phyloP scores from a whole-genome alignment of 64 coral and sea anemone species.

The Pachyseris speciosa region DNA sequence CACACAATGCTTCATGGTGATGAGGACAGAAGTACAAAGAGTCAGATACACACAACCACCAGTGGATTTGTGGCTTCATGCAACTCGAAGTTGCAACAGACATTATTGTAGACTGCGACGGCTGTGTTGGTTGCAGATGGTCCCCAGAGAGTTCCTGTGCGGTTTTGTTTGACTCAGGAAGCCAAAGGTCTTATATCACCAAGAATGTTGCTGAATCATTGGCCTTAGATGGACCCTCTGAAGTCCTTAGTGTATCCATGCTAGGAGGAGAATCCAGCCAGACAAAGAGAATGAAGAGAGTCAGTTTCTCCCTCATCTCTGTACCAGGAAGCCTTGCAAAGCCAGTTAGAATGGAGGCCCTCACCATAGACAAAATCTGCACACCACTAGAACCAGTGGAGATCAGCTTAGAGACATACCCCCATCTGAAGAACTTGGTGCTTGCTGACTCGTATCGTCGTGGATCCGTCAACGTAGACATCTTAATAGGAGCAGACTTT shows the following conservation, averaged over 20 bases:
- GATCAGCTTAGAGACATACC: not conserved
- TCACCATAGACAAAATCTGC: slow-evolving; percentile 27
- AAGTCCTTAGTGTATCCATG: too few species aligned
- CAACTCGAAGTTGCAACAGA: too few species aligned
- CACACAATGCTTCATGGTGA: slow-evolving; percentile 18
- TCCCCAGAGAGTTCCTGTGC: slow-evolving; percentile 40
- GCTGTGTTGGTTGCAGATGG: slow-evolving; percentile 11
- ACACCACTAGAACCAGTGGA: slow-evolving; percentile 34
- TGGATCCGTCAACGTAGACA: slow-evolving; percentile 18
- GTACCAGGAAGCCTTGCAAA: too few species aligned
- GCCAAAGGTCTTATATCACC: slow-evolving; percentile 45
- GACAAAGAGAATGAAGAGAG: too few species aligned
- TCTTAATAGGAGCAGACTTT: slow-evolving; percentile 32
- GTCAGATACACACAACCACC: too few species aligned
- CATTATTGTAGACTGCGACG: slow-evolving; percentile 20
- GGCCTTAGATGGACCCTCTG: not conserved
- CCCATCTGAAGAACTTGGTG: slow-evolving; percentile 7
- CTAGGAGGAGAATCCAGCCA: too few species aligned
- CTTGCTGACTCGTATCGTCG: slow-evolving; percentile 18
- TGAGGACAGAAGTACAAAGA: not conserved
- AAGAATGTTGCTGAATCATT: slow-evolving; percentile 43
- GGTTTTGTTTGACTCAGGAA: slow-evolving; percentile 39
- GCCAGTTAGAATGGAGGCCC: slow-evolving; percentile 14
- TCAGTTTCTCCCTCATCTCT: too few species aligned
- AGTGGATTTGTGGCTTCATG: too few species aligned